Base-by-base conservation (phyloP, 2,113 vertebrate species). In the Ptychochromis oligacanthus region DNA sequence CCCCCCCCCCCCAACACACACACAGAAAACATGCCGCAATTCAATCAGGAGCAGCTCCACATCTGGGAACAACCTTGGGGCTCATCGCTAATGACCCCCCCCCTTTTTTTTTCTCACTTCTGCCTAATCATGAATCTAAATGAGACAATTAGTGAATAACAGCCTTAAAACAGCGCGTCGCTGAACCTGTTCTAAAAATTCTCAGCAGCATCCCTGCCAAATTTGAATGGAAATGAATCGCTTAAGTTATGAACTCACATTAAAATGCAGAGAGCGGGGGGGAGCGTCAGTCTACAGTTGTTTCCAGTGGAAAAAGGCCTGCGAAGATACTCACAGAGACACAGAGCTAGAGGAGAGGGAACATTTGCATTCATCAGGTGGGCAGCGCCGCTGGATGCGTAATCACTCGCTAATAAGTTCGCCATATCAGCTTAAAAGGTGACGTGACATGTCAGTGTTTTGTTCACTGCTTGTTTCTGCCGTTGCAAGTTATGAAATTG, bases 131-230 rank as follows among this genome's bases (percentile, higher is more conserved):
- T 52, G 67, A 54, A 72, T 72, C 6, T 72, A 54, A 72, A 72
- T 5, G 67, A 72, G 67, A 28, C 67, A 72, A 72, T 72, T 72
- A 72, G 26, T 9, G 67, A 72, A 72, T 54, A 72, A 72, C 46
- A 72, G 46, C 46, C 67, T 54, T 54, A 72, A 54, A 72, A 72
- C 67, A 34, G 10, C 3, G 26, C 5, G 67, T 54, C 49, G 2
- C 31, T 20, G 26, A 31, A 34, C 20, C 67, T 46, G 4, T 72
- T 28, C 67, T 72, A 20, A 52, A 72, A 72, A 54, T 17, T 72
- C 65, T 72, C 67, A 72, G 52, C 26, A 34, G 67, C 67, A 54
- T 31, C 10, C 26, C 67, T 72, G 28, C 18, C 1, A 54, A 54
- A 72, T 54, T 5, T 72, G 67, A 20, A 72, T n/a, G 46, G 46